Conservation (phyloP, 2,888 invertebrate species). For the Encarsia formosa region DNA sequence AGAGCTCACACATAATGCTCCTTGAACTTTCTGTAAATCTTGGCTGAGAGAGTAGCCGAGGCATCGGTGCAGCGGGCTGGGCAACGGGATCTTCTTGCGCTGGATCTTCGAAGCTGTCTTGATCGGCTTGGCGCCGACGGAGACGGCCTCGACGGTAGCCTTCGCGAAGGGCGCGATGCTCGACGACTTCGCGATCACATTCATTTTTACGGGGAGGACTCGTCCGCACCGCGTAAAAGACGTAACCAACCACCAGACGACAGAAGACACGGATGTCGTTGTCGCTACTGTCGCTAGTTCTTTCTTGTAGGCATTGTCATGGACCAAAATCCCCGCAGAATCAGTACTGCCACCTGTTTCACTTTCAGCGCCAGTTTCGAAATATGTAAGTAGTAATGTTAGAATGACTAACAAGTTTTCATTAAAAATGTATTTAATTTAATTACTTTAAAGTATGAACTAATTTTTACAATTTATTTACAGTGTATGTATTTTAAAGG, state of each 20-base stretch:
- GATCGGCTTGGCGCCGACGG: conserved; percentile 62
- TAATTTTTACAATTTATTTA: too few species aligned
- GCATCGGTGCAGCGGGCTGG: conserved; percentile 52
- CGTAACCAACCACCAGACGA: conserved; percentile 22
- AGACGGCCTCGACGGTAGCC: conserved; percentile 64
- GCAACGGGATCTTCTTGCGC: conserved; percentile 50
- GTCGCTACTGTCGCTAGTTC: too few species aligned
- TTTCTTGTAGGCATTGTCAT: too few species aligned
- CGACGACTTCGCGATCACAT: conserved; percentile 64
- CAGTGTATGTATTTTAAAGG: too few species aligned
- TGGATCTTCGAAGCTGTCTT: conserved; percentile 53
- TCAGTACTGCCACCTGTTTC: not conserved
- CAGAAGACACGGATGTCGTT: conserved; percentile 19
- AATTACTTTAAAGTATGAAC: conserved; percentile 5
- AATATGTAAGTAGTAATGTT: not conserved
- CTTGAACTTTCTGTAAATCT: conserved; percentile 60
- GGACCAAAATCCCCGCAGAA: not conserved
- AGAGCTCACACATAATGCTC: conserved; percentile 58
- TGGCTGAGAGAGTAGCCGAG: conserved; percentile 59
- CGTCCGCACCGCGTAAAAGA: conserved; percentile 1
- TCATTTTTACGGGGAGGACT: conserved; percentile 57
- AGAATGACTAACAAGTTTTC: conserved; percentile 8
- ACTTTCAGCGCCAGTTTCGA: not conserved
- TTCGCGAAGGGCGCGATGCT: conserved; percentile 66
- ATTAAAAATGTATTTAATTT: conserved; percentile 3